phyloP scores from a whole-genome alignment of 2,797 vertebrate genomes.

The Hemitrygon akajei region DNA sequence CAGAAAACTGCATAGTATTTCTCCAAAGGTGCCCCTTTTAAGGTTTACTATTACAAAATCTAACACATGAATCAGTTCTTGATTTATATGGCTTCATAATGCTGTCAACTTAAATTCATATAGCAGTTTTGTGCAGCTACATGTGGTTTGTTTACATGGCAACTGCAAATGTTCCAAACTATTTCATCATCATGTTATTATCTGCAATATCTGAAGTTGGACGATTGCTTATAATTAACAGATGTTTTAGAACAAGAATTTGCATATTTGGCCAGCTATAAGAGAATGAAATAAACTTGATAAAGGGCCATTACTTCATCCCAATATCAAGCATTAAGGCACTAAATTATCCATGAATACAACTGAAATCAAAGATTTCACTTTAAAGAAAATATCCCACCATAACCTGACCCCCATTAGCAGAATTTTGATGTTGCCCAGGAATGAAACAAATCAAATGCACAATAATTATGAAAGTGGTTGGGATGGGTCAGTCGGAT shows the following conservation, averaged over 20 bases:
- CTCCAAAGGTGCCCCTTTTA: not conserved
- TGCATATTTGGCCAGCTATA: not conserved
- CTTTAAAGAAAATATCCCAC: not conserved
- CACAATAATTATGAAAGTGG: not conserved
- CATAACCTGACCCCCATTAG: not conserved
- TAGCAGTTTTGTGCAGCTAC: not conserved
- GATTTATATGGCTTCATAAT: not conserved
- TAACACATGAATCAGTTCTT: not conserved
- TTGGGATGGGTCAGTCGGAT: not conserved
- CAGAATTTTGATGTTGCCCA: too few species aligned
- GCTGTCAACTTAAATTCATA: not conserved
- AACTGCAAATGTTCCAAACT: not conserved
- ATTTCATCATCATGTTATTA: not conserved
- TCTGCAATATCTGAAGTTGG: not conserved
- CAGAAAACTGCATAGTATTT: not conserved
- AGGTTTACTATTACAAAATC: not conserved
- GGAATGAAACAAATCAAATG: not conserved
- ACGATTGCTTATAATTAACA: not conserved
- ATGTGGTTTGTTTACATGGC: not conserved
- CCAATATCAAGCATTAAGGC: not conserved
- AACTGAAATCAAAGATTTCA: not conserved
- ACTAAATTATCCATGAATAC: not conserved
- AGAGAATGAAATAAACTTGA: not conserved
- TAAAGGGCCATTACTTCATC: not conserved
- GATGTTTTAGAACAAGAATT: not conserved